Percentiles rank a stretch among this genome's conserved stretches.
These are phyloP conservation scores for Sylvilagus bachmani DNA, from an alignment of 2,113 vertebrate species.

Conservation along the genomic window DNA sequence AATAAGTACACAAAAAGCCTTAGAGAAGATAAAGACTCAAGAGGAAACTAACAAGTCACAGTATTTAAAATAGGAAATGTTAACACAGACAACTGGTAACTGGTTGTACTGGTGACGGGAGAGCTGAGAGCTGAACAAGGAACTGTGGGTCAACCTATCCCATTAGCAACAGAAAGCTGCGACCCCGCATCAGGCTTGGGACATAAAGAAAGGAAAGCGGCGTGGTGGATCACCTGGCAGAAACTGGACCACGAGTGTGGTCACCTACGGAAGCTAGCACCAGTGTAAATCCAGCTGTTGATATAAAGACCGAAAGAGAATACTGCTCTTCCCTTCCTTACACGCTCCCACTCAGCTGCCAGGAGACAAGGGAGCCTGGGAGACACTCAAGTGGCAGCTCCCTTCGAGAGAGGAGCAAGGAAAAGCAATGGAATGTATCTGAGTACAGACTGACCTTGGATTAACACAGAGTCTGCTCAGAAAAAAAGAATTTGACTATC, in stretches of 20 bases:
- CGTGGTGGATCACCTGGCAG: background rate
- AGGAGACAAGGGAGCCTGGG: background rate
- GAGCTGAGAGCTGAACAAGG: background rate
- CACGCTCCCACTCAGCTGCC: background rate
- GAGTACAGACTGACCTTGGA: background rate
- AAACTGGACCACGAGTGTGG: background rate
- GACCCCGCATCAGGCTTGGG: background rate
- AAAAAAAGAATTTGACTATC: constrained; percentile 35
- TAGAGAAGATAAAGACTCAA: constrained; percentile 32
- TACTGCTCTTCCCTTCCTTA: background rate
- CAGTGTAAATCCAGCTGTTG: background rate
- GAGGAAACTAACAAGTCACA: background rate
- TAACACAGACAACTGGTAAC: background rate
- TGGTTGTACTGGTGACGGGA: background rate
- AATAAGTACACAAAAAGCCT: background rate
- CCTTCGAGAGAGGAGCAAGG: background rate
- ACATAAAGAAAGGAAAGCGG: background rate
- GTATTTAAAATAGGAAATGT: constrained; percentile 12
- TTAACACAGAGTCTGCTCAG: background rate
- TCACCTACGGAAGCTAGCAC: background rate
- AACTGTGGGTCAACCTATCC: background rate
- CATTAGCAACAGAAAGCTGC: background rate
- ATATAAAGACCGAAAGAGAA: background rate
- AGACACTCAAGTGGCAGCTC: background rate
- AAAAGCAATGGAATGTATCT: background rate